Base-by-base conservation (phyloP, 2,888 invertebrate species). In the Nomada hirtipes region DNA sequence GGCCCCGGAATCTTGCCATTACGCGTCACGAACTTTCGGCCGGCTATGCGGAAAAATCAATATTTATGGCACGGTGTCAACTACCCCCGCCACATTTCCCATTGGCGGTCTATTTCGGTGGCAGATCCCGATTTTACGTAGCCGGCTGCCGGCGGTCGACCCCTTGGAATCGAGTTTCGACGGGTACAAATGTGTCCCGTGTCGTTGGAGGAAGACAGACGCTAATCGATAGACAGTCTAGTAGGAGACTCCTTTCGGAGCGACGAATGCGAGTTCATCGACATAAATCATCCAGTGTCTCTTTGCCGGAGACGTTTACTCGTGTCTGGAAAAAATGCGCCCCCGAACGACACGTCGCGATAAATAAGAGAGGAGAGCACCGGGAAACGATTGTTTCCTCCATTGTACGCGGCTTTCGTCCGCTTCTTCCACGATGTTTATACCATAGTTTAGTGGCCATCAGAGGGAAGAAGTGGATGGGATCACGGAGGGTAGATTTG, bases 31-130 rank as follows among this genome's bases (percentile, higher is more conserved):
- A 73, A 85, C 55, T 68, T 83, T 60, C 75, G 78, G 60, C 53
- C 68, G 20, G 61, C 74, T 63, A 67, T 73, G 70, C 73, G 80
- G 76, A 84, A 87, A 87, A 87, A 87, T 87, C 85, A 80, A 86
- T 87, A 87, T 86, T 84, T 87, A 73, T 77, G 74, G 81, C 81
- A 77, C 74, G 26, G 55, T 72, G 78, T 73, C 81, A 78, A 74
- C 68, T 72, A 26, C 13, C 68, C 65, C 61, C 57, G 20, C 55
- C n/a, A 20, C 79, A 7, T 70, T 15, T 64, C 59, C 65, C 72
- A 69, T 78, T 20, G 74, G 69, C 44, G 71, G 63, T 82, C 82
- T 82, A 84, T 84, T 83, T 84, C 57, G 63, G 72, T 68, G 63
- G 29, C 64, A 26, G 64, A 64, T 44, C 70, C 69, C 29, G 76